Base-by-base conservation (phyloP, 2,888 invertebrate genomes). In the Nebria brevicollis region DNA sequence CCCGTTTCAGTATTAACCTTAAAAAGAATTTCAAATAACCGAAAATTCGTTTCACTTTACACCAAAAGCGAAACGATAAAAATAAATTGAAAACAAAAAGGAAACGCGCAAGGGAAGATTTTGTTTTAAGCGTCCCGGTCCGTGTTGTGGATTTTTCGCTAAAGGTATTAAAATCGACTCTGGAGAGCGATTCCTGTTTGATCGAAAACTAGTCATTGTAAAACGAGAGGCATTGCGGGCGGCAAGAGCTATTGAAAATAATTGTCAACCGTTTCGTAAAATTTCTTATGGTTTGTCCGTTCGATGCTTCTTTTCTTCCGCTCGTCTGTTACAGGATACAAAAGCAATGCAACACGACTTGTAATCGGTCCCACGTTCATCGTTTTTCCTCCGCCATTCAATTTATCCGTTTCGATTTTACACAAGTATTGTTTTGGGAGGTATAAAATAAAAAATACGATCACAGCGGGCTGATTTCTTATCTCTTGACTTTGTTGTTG, bases 361-460 rank as follows among this genome's bases (percentile, higher is more conserved):
- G 84, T 84, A 86, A 89, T 88, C 86, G 88, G 86, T 87, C 89
- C 88, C 89, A 86, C 83, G 88, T 84, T 85, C 87, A 83, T 89
- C 88, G 88, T 89, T 88, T 85, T 82, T 83, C 85, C 85, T 87
- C 87, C 87, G 87, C 77, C 89, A 88, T 89, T 89, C 89, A 88
- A 88, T 85, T 85, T 86, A 86, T 86, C 84, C 85, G 82, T 83
- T 84, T 84, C 86, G 86, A 86, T 86, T 86, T 87, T 85, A 84
- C 84, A 82, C 84, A 85, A 85, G 86, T 87, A 87, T 87, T 87
- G 88, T 88, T 87, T 87, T 87, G 88, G 88, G 88, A 88, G 85
- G 85, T 84, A 88, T 88, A 88, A 88, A 88, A 86, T 87, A 87
- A 87, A 86, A 87, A 86, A 86, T 85, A 85, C 84, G 82, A 73